Evolutionary conservation across 2,797 vertebrate genomes (phyloP), one percentile per base, ranked within the genome.

Genomic region (Amniataba percoides): DNA sequence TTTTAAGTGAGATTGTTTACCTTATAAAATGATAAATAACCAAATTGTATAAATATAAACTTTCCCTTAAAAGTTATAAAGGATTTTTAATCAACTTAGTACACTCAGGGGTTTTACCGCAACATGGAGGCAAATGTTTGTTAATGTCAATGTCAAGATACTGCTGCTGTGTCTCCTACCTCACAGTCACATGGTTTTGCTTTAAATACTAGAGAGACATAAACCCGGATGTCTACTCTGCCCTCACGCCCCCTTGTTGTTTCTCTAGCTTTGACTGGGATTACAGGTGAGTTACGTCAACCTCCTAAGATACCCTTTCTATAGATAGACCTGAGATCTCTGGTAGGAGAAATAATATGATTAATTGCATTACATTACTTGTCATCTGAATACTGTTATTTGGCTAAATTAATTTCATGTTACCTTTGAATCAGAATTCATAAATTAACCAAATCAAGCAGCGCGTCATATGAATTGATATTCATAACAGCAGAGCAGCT

Each of bases 261-360:
- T 61, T 86, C 51, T 36, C 64, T 76, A 67, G 69, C 65, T 66
- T 77, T 83, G 74, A 46, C 55, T 51, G 19, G 90, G 94, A 95
- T 95, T 95, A 94, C 52, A 79, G 23, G 43, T 60, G 49, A 39
- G 72, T 93, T 92, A 92, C 72, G 59, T 95, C 90, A 93, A 27
- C 62, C 48, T 67, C 42, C 58, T 45, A 57, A 85, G 48, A 88
- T 73, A 87, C 43, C 64, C 46, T 71, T 36, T 85, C 83, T 84
- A 89, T 62, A 84, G 72, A 82, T 74, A 90, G 71, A 68, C 21
- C 31, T 55, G 25, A 39, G 9, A 57, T 75, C 27, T 65, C 25
- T 48, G 11, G 9, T 43, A 16, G 25, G 11, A 31, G 11, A 74
- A 55, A 71, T 15, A 45, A 31, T 31, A 31, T 31, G 5, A 3